Conservation (phyloP, 2,797 vertebrate species). For the Chromis chromis region DNA sequence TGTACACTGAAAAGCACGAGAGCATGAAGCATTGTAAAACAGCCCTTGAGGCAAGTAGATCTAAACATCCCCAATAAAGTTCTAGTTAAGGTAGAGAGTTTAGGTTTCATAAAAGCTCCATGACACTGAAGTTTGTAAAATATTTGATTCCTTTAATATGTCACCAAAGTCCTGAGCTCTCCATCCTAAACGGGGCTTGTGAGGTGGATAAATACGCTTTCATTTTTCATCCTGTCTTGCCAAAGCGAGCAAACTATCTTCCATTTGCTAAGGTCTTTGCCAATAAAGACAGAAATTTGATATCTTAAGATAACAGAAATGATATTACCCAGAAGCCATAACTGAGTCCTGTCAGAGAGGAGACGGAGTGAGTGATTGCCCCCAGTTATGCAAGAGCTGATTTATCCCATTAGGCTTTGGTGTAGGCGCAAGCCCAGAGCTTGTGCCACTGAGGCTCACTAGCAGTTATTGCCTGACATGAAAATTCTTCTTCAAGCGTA, state of each 20-base stretch:
- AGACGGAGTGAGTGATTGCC: conserved; percentile 86
- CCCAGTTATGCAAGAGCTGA: conserved; percentile 84
- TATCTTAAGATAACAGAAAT: conserved; percentile 88
- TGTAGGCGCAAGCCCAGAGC: conserved; percentile 76
- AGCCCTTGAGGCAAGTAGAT: not conserved
- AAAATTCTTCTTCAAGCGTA: conserved; percentile 80
- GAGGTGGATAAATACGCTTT: conserved; percentile 70
- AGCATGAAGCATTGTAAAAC: conserved; percentile 11
- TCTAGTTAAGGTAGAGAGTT: conserved; percentile 8
- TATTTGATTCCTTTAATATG: conserved; percentile 46
- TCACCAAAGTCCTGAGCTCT: conserved; percentile 50
- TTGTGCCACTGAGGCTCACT: conserved; percentile 70
- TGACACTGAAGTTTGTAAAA: conserved; percentile 35
- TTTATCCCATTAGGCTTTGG: conserved; percentile 84
- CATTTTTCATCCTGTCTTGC: conserved; percentile 72
- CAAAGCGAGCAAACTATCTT: conserved; percentile 60
- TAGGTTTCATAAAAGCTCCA: conserved; percentile 29
- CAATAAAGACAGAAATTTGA: conserved; percentile 88
- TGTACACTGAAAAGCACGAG: not conserved
- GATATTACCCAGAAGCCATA: conserved; percentile 86
- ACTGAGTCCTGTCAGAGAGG: conserved; percentile 85
- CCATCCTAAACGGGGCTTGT: conserved; percentile 44
- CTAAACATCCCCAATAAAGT: conserved; percentile 14
- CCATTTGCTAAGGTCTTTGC: conserved; percentile 78
- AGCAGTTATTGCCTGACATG: conserved; percentile 82